A percentile compares a stretch with the other conserved stretches of the same genome.
These are phyloP conservation scores for Vulpes lagopus DNA, from an alignment of 2,113 vertebrate genomes.

Conservation along the genomic window DNA sequence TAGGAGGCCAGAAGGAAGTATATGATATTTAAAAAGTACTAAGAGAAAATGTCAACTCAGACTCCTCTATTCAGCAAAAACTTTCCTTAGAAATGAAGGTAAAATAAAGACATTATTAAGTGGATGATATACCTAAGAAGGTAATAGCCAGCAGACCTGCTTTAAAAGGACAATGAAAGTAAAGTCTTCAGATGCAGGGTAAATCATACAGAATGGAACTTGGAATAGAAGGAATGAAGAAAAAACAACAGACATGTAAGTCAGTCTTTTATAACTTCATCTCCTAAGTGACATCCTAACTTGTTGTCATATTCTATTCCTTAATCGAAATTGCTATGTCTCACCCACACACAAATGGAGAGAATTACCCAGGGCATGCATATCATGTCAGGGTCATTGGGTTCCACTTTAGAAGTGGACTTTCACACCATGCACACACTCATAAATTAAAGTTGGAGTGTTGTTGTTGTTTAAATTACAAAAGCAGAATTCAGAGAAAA, in stretches of 20 bases:
- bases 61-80: neutral
- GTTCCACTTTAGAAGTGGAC: neutral
- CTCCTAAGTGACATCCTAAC: neutral
- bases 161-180: neutral
- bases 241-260: neutral
- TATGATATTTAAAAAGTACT: neutral
- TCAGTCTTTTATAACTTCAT: neutral
- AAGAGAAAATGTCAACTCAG: neutral
- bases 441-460: neutral
- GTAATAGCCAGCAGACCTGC: neutral
- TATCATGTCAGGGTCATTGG: neutral
- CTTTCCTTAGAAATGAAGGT: neutral
- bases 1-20: neutral
- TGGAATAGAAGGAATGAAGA: neutral
- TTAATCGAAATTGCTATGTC: neutral
- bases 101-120: neutral
- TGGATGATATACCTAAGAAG: neutral
- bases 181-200: neutral
- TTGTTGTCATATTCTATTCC: neutral
- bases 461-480: neutral
- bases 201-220: neutral
- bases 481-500: neutral
- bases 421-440: neutral
- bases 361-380: neutral
- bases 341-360: neutral